phyloP scores from a whole-genome alignment of 2,113 vertebrate genomes.

The Patagioenas fasciata region DNA sequence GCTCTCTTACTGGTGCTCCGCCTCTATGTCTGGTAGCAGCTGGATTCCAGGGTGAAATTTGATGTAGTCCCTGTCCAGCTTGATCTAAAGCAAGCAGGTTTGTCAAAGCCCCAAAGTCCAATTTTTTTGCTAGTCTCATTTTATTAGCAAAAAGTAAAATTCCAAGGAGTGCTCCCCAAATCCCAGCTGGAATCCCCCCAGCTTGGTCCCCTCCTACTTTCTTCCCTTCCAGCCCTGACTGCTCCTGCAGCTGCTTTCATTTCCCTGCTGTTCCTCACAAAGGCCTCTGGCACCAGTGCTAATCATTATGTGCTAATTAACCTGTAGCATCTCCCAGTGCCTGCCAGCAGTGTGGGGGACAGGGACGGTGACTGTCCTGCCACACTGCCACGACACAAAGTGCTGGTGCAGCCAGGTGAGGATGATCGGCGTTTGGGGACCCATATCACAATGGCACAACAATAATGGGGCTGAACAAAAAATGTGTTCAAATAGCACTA shows the following conservation, averaged over 20 bases:
- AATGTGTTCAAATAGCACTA: not conserved
- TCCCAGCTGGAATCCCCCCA: not conserved
- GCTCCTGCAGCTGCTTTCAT: not conserved
- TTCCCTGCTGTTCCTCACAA: not conserved
- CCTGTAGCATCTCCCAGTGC: not conserved
- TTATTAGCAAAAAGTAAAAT: not conserved
- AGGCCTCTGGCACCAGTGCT: not conserved
- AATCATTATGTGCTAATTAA: not conserved
- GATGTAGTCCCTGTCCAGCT: not conserved
- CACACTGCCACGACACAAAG: fast-evolving
- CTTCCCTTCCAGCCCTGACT: not conserved
- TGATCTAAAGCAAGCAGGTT: not conserved
- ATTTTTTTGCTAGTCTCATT: fast-evolving
- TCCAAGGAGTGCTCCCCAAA: not conserved
- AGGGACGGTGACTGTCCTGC: not conserved
- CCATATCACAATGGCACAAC: not conserved
- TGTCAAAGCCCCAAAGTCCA: not conserved
- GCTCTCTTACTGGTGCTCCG: not conserved
- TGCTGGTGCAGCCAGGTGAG: not conserved
- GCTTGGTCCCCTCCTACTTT: not conserved
- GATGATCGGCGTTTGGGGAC: not conserved
- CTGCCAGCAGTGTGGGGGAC: fast-evolving
- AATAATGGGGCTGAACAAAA: no score
- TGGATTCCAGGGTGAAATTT: not conserved
- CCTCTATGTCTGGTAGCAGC: not conserved